Conservation (phyloP, 35 echinoderm and acorn worm genomes). For the Stichopus chloronotus region DNA sequence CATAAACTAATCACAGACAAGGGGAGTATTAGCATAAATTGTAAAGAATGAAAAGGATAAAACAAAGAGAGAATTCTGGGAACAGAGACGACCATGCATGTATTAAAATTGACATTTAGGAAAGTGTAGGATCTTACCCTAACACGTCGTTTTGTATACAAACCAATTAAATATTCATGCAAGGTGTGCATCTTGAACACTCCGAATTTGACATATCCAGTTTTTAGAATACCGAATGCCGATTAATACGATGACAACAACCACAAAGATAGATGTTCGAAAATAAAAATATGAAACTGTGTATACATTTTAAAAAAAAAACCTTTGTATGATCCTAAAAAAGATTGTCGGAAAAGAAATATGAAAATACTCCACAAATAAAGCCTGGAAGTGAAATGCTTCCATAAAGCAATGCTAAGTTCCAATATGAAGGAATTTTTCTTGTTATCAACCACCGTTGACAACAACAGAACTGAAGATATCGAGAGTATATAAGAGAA, state of each 20-base stretch:
- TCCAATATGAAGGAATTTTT: slow-evolving; percentile 59
- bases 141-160: neutral
- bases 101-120: too few relatives aligned
- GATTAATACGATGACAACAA: too few relatives aligned
- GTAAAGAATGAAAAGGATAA: too few relatives aligned
- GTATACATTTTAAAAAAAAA: neutral
- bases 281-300: neutral
- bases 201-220: neutral
- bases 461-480: too few relatives aligned
- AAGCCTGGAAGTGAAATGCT: slow-evolving; percentile 24
- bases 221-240: neutral
- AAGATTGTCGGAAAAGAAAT: neutral
- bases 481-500: slow-evolving; percentile 12
- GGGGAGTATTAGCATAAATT: too few relatives aligned
- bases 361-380: neutral
- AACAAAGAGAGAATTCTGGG: too few relatives aligned
- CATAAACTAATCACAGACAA: too few relatives aligned
- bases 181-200: neutral
- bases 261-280: neutral
- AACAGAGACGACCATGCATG: too few relatives aligned
- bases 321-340: neutral
- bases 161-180: slow-evolving; percentile 5
- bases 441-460: too few relatives aligned
- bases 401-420: slow-evolving; percentile 21
- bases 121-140: neutral